Conservation (phyloP, 1,140 invertebrate genomes). For the Achatina immaculata region DNA sequence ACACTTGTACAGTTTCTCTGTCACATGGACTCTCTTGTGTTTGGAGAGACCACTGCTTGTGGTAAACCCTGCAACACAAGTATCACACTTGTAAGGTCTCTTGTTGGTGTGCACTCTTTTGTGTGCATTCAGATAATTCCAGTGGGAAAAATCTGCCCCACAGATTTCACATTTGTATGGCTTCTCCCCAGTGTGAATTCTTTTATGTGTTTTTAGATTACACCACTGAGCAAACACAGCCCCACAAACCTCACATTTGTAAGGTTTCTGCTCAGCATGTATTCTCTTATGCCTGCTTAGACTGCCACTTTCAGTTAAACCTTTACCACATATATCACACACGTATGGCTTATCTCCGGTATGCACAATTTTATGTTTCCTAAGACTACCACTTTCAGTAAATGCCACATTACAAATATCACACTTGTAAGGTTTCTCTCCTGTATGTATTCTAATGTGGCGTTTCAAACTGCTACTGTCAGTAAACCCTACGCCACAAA, state of each 20-base stretch:
- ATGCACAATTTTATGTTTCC: slow-evolving; percentile 46
- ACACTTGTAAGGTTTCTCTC: too few relatives aligned
- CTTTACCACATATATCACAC: slow-evolving; percentile 91
- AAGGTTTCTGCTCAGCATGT: slow-evolving; percentile 98
- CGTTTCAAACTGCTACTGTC: slow-evolving; percentile 43
- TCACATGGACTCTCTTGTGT: not conserved
- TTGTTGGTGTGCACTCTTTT: slow-evolving; percentile 52
- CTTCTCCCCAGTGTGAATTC: slow-evolving; percentile 13
- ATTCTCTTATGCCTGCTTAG: slow-evolving; percentile 93
- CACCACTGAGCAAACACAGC: slow-evolving; percentile 34
- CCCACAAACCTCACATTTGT: slow-evolving; percentile 91
- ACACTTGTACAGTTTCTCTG: not conserved
- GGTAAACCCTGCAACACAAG: slow-evolving; percentile 90
- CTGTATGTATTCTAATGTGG: slow-evolving; percentile 23
- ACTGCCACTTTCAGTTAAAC: slow-evolving; percentile 93
- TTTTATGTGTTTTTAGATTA: slow-evolving; percentile 40
- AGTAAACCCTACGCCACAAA: slow-evolving; percentile 2
- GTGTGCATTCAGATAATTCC: slow-evolving; percentile 41
- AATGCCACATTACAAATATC: slow-evolving; percentile 30
- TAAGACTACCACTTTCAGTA: slow-evolving; percentile 33
- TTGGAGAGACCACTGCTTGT: not conserved
- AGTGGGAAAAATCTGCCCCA: slow-evolving; percentile 33
- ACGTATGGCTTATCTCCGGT: slow-evolving; percentile 70
- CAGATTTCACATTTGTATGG: slow-evolving; percentile 26
- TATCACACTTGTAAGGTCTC: slow-evolving; percentile 74